Conservation (phyloP, 2,113 vertebrate species). For the Pelusios castaneus region DNA sequence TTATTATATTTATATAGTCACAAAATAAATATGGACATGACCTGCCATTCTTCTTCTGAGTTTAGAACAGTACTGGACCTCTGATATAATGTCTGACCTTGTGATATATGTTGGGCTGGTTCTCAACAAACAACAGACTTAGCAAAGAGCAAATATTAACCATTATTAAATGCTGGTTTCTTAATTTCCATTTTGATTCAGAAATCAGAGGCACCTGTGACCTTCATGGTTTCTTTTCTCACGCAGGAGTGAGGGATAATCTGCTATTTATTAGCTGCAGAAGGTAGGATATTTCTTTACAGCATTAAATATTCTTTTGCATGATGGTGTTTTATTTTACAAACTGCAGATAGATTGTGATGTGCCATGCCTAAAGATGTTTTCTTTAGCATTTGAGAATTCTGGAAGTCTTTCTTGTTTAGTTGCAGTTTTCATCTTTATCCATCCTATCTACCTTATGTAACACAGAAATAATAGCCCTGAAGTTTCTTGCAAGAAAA, state of each 20-base stretch:
- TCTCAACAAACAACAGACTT: conserved; percentile 32
- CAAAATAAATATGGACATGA: neutral
- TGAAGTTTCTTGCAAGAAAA: neutral
- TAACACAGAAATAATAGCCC: neutral
- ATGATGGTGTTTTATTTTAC: conserved; percentile 35
- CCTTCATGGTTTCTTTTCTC: conserved; percentile 14
- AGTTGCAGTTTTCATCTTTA: neutral
- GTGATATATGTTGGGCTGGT: neutral
- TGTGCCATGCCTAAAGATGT: conserved; percentile 9
- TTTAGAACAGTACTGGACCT: neutral
- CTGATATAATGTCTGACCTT: neutral
- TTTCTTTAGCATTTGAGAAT: conserved; percentile 11
- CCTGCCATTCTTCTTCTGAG: neutral
- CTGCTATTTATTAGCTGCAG: conserved; percentile 36
- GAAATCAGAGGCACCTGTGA: conserved; percentile 2
- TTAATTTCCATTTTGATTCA: conserved; percentile 58
- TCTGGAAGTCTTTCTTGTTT: neutral
- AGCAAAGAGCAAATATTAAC: neutral
- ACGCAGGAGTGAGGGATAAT: neutral
- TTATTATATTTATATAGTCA: neutral
- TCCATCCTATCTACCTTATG: neutral
- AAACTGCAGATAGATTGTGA: conserved; percentile 20
- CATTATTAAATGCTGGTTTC: conserved; percentile 20
- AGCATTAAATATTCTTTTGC: conserved; percentile 48
- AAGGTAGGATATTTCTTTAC: conserved; percentile 13